Conservation (phyloP, 2,797 vertebrate genomes). For the Coluber constrictor region DNA sequence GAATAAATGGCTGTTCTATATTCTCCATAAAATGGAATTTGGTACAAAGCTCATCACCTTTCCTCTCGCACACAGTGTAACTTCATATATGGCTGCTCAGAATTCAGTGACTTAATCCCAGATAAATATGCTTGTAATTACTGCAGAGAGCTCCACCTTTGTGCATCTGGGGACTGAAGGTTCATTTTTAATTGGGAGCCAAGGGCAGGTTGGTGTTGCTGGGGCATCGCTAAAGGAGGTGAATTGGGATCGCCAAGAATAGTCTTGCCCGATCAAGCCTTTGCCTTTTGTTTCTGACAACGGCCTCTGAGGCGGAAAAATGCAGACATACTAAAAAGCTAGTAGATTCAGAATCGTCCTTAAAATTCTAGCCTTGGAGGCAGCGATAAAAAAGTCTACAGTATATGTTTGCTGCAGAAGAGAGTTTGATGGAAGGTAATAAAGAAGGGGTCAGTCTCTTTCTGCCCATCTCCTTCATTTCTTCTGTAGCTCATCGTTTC, state of each 20-base stretch:
- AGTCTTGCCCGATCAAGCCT: background rate
- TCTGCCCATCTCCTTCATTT: background rate
- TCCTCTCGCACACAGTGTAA: background rate
- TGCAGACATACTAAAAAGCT: background rate
- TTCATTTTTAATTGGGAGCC: background rate
- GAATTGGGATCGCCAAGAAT: background rate
- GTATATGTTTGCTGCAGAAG: background rate
- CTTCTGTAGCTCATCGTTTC: background rate
- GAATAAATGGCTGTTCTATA: background rate
- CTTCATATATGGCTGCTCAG: background rate
- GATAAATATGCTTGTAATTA: background rate
- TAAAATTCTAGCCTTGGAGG: background rate
- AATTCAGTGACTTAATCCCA: background rate
- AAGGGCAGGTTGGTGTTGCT: background rate
- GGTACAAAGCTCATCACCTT: background rate
- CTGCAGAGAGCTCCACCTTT: background rate
- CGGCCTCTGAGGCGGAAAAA: background rate
- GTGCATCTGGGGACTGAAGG: background rate
- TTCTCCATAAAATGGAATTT: background rate
- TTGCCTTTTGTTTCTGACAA: background rate
- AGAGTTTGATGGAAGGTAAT: background rate
- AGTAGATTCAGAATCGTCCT: background rate
- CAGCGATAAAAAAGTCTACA: background rate
- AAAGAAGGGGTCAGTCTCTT: background rate
- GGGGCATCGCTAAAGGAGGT: background rate